Base-by-base conservation (phyloP, 2,113 vertebrate genomes). In the Ptilorrhoa leucosticta region DNA sequence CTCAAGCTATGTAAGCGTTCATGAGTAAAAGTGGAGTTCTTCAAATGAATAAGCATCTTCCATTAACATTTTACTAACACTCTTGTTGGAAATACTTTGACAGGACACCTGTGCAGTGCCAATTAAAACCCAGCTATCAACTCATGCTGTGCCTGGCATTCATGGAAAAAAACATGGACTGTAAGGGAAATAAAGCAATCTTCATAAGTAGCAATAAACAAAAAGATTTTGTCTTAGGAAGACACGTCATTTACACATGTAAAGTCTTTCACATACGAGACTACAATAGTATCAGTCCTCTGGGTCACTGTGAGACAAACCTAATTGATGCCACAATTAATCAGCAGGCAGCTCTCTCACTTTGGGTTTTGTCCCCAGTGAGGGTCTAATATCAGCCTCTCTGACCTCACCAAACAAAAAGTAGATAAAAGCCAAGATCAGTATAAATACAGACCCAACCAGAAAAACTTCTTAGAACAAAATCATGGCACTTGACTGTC, bases 261-360 rank as follows among this genome's bases (percentile, higher is more conserved):
- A 40, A 65, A 45, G 27, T 24, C 50, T 73, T 54, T 51, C 3
- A 3, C 2, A 0, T 9, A 6, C 10, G 4, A 81, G 18, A 33
- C n/a, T 26, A 31, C 1, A 2, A 26, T 0, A 68, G 27, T 37
- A 60, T 44, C 31, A 33, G 40, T 7, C 7, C 37, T 77, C 31
- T 3, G 1, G 22, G 61, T 88, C 50, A 21, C 45, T 2, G 4
- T 1, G n/a, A 91, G 23, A n/a, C 6, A 8, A 77, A 45, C 20
- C 4, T 23, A 58, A 48, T 0, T 3, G 10, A 50, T 28, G 14
- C 35, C 30, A 44, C 42, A 57, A 22, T 3, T 20, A 18, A 11
- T 37, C 30, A 69, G 50, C n/a, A 60, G 37, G 20, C 4, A 0
- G 44, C 31, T 27, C 68, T 30, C 45, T 15, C 19, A 14, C 50